Evolutionary conservation across 2,888 invertebrate species (phyloP).

Genomic region (Ceratothoa steindachneri): DNA sequence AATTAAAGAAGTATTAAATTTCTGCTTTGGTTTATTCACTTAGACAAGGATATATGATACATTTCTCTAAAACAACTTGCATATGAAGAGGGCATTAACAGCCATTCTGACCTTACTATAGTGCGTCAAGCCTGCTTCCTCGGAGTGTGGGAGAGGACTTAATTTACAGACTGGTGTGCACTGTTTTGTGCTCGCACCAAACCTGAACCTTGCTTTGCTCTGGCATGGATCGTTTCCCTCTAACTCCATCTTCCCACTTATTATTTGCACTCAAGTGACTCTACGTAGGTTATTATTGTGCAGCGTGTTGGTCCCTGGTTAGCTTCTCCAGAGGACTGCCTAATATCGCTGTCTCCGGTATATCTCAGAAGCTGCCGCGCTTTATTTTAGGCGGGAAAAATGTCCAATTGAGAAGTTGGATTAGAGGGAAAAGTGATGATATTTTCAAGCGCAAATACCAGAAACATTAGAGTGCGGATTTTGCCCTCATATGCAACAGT

Average conservation of each 20-base stretch:
- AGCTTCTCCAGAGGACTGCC: not conserved
- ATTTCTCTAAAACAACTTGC: slow-evolving; percentile 46
- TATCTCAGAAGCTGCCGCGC: not conserved
- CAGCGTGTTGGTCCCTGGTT: slow-evolving; percentile 3
- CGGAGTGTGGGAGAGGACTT: not conserved
- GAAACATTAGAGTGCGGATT: slow-evolving; percentile 2
- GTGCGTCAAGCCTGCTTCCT: not conserved
- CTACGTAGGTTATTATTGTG: slow-evolving; percentile 6
- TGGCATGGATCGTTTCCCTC: not conserved
- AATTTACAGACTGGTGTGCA: not conserved
- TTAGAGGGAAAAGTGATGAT: slow-evolving; percentile 4
- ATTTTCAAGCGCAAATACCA: not conserved
- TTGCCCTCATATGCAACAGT: slow-evolving; percentile 5
- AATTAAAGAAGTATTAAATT: not conserved
- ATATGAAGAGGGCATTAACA: slow-evolving; percentile 25
- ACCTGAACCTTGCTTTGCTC: not conserved
- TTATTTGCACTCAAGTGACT: not conserved
- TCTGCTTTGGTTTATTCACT: slow-evolving; percentile 48
- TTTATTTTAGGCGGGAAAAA: not conserved
- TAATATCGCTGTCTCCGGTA: not conserved
- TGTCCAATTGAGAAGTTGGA: not conserved
- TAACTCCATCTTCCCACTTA: not conserved
- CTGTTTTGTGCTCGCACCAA: slow-evolving; percentile 9
- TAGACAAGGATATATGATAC: slow-evolving; percentile 48
- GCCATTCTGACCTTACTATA: slow-evolving; percentile 7